Evolutionary conservation across 2,113 vertebrate species (phyloP).

Genomic region (Macquaria australasica): DNA sequence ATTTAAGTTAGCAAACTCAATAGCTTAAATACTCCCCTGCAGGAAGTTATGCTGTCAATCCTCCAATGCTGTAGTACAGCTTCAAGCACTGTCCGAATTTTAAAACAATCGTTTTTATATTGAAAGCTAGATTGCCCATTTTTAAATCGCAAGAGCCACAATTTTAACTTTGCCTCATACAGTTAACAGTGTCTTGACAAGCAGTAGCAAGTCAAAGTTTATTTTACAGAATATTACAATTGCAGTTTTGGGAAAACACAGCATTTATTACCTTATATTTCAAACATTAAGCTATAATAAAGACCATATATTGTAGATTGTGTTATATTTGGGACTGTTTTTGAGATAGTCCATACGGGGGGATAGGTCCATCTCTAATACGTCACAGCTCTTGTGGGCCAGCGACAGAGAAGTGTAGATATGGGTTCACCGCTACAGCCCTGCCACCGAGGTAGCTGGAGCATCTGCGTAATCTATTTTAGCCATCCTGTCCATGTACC

Average conservation of each 20-base stretch:
- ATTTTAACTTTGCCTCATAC: neutral
- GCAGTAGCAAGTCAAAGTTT: no score
- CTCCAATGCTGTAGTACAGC: no score
- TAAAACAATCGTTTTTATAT: neutral
- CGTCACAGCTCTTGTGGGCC: neutral
- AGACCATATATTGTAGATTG: neutral
- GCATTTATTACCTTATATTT: neutral
- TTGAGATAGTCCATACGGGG: neutral
- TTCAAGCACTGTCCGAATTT: no score
- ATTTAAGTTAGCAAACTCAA: neutral
- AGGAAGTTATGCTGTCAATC: no score
- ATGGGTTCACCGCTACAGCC: neutral
- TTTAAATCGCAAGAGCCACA: neutral
- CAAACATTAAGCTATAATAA: neutral
- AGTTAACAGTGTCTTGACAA: neutral
- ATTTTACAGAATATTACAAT: neutral
- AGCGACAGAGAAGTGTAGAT: neutral
- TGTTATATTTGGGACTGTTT: neutral
- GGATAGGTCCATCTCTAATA: neutral
- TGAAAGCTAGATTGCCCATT: neutral
- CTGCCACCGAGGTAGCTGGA: neutral
- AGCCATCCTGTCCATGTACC: constrained; percentile 22
- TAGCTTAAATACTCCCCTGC: no score
- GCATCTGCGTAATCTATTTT: constrained; percentile 14
- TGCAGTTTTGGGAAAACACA: neutral